Percentiles rank a stretch among this genome's conserved stretches.
These are phyloP conservation scores for Frieseomelitta varia DNA, from an alignment of 1,140 invertebrate genomes.

Conservation along the genomic window DNA sequence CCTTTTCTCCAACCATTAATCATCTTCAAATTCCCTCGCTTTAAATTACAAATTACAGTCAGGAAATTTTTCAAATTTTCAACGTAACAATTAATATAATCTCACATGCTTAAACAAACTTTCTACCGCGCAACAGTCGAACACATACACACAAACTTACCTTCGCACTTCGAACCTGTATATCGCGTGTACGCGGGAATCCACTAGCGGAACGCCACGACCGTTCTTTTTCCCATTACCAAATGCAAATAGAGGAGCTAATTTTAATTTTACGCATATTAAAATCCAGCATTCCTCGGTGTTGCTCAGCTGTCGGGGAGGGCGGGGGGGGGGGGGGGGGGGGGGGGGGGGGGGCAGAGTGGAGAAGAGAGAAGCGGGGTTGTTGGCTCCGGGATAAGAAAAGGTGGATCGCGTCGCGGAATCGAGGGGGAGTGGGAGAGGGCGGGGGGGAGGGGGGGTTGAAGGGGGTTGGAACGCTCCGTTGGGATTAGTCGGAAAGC, in stretches of 20 bases:
- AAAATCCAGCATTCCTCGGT: conserved; percentile 78
- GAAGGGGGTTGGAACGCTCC: conserved; percentile 47
- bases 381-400: conserved; percentile 58
- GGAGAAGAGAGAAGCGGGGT: conserved; percentile 20
- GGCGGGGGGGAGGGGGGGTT: too few relatives aligned
- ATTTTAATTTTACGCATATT: conserved; percentile 85
- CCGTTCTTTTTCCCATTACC: conserved; percentile 83
- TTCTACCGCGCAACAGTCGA: background rate
- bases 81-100: background rate
- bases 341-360: conserved; percentile 28
- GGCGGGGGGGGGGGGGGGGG: background rate
- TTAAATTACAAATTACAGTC: too few relatives aligned
- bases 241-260: conserved; percentile 84
- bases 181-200: background rate
- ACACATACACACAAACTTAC: too few relatives aligned
- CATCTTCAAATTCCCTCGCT: too few relatives aligned
- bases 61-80: too few relatives aligned
- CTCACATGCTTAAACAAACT: background rate
- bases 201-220: conserved; percentile 18
- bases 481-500: conserved; percentile 77
- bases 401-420: conserved; percentile 41
- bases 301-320: conserved; percentile 80
- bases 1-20: too few relatives aligned
- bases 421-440: background rate
- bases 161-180: background rate